Percentiles rank a stretch among this genome's conserved stretches.
These are phyloP conservation scores for Turritopsis dohrnii DNA, from an alignment of 30 jellyfish, hydroid and myxozoan genomes.

Conservation along the genomic window DNA sequence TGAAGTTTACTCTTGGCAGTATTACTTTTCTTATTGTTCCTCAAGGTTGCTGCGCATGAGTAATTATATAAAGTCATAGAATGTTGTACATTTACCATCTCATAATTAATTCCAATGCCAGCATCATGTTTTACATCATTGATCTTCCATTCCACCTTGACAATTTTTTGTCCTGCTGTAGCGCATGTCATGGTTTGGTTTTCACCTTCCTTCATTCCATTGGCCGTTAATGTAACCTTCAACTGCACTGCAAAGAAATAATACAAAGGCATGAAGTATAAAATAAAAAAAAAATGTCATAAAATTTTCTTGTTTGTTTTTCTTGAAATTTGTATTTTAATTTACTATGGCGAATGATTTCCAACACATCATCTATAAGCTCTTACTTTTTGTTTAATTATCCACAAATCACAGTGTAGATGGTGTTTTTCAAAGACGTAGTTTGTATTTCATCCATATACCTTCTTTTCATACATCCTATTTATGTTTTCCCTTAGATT, in stretches of 20 bases:
- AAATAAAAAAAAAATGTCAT: too few relatives aligned
- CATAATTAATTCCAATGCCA: background rate
- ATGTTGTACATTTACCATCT: background rate
- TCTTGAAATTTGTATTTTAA: too few relatives aligned
- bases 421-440: too few relatives aligned
- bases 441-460: background rate
- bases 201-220: background rate
- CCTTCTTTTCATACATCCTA: too few relatives aligned
- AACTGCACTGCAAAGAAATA: background rate
- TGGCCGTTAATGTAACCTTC: background rate
- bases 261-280: background rate
- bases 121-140: background rate
- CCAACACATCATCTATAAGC: background rate
- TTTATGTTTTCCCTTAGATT: too few relatives aligned
- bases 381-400: background rate
- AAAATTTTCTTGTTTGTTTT: too few relatives aligned
- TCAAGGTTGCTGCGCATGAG: background rate
- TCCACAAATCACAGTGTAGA: background rate
- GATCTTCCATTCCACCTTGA: background rate
- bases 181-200: background rate
- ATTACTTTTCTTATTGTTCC: background rate
- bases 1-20: background rate
- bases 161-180: background rate
- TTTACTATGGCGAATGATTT: too few relatives aligned
- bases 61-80: background rate